phyloP scores from a whole-genome alignment of 2,113 vertebrate genomes.

The Cheirogaleus medius region DNA sequence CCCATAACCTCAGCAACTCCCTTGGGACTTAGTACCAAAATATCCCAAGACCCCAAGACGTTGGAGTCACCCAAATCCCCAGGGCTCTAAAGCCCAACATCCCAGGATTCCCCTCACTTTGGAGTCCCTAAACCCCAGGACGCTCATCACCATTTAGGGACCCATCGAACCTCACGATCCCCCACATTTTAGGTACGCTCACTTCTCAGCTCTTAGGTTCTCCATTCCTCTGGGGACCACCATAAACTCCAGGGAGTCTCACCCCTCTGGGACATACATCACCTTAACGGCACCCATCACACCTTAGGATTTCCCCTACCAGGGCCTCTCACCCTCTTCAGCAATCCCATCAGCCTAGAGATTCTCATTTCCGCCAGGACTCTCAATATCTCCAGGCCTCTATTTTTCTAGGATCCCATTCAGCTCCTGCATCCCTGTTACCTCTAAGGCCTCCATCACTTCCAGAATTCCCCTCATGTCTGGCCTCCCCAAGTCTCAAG shows the following conservation, averaged over 20 bases:
- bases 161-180: not conserved
- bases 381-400: not conserved
- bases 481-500: not conserved
- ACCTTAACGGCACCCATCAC: not conserved
- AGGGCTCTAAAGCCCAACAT: not conserved
- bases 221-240: not conserved
- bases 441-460: not conserved
- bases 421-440: not conserved
- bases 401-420: not conserved
- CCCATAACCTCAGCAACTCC: not conserved
- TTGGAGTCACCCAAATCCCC: not conserved
- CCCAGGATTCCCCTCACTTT: not conserved
- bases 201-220: not conserved
- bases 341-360: not conserved
- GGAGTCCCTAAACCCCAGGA: not conserved
- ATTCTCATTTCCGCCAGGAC: not conserved
- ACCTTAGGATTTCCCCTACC: not conserved
- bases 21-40: not conserved
- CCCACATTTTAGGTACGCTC: not conserved
- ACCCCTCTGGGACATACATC: not conserved
- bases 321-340: not conserved
- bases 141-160: not conserved
- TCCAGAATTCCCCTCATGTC: not conserved
- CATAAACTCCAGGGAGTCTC: not conserved
- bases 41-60: not conserved